Evolutionary conservation across 2,113 vertebrate species (phyloP), one percentile per base, ranked within the genome.

Genomic region (Strix uralensis): DNA sequence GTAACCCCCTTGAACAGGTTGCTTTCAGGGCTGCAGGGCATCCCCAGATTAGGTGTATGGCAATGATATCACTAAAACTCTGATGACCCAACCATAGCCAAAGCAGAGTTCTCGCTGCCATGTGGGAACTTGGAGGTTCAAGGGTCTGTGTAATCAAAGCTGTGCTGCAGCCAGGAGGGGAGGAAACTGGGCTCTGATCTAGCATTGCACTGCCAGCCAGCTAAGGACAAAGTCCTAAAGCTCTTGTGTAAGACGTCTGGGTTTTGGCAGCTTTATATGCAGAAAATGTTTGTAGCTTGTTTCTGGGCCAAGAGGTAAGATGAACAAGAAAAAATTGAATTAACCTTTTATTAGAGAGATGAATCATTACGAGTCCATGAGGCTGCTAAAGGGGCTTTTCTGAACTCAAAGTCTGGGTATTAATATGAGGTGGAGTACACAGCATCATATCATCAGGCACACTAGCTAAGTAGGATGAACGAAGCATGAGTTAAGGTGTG

Each of bases 151-250:
- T 84, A 94, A 92, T 88, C 80, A 63, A 75, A 86, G 22, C 73
- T 72, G 69, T 46, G 38, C 52, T 75, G 57, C 63, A 79, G 80
- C 72, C 77, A 93, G 65, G 22, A 92, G 67, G 82, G 90, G 90
- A 93, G 90, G 55, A 74, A 93, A 91, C 80, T 75, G 72, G 80
- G 94, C 92, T 93, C 66, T 73, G 62, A 34, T 86, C 19, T 91
- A 47, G 80, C 73, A 21, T 7, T 84, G 47, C 27, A 20, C 70
- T 94, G 83, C 72, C 96, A 96, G 69, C 80, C 90, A 84, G 83
- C 92, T 74, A 93, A 61, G 96, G 95, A 92, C 96, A 95, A 96
- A 95, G 96, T 95, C 90, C 94, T 78, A 23, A 92, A 80, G 90
- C 75, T 95, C 83, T 96, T 95, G 80, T 89, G 94, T 78, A 96